These are phyloP conservation scores for Psilanteris sp. DNA, from an alignment of 1,140 invertebrate species.

Conservation along the genomic window DNA sequence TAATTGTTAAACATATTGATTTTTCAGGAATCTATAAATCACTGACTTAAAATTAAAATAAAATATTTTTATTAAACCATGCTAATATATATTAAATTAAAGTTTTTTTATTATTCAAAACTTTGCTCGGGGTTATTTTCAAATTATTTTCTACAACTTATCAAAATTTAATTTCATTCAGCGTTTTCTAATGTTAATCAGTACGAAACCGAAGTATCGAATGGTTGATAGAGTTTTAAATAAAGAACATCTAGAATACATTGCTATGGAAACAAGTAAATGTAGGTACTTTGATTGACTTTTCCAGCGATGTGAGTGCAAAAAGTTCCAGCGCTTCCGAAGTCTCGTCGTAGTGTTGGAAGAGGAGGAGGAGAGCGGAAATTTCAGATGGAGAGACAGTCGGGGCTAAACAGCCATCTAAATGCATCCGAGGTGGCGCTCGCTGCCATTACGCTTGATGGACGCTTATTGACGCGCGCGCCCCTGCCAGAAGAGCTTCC, in stretches of 20 bases:
- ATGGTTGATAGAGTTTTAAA: neutral
- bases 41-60: too few relatives aligned
- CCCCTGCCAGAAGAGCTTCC: slow-evolving; percentile 71
- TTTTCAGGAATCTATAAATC: too few relatives aligned
- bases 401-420: slow-evolving; percentile 80
- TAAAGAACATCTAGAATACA: neutral
- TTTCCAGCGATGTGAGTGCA: slow-evolving; percentile 41
- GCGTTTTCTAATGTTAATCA: too few relatives aligned
- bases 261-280: neutral
- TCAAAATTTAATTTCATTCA: too few relatives aligned
- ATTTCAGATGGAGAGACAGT: slow-evolving; percentile 63
- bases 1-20: too few relatives aligned
- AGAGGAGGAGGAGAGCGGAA: slow-evolving; percentile 9
- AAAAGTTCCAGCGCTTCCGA: slow-evolving; percentile 45
- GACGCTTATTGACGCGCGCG: slow-evolving; percentile 80
- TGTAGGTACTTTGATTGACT: slow-evolving; percentile 40
- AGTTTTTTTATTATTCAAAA: too few relatives aligned
- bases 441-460: slow-evolving; percentile 80
- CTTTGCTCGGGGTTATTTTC: too few relatives aligned
- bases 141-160: too few relatives aligned
- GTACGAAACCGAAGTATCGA: too few relatives aligned
- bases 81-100: too few relatives aligned
- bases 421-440: slow-evolving; percentile 81
- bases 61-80: too few relatives aligned
- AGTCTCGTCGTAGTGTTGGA: slow-evolving; percentile 22